phyloP scores from a whole-genome alignment of 2,797 vertebrate species.

The Bovichtus diacanthus region DNA sequence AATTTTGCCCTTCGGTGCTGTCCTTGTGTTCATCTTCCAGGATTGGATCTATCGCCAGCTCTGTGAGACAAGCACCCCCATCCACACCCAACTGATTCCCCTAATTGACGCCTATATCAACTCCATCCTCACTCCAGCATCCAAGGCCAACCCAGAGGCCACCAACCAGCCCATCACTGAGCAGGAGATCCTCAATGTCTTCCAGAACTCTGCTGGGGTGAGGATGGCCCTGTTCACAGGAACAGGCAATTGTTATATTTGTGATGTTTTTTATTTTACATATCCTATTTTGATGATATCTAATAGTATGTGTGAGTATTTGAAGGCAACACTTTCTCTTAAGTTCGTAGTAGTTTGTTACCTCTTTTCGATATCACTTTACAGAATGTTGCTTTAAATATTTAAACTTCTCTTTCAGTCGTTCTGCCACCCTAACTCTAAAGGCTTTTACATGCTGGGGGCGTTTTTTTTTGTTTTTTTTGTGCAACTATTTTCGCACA shows the following conservation, averaged over 20 bases:
- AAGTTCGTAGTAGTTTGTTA: neutral
- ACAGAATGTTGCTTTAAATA: neutral
- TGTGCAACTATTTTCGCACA: too few species aligned
- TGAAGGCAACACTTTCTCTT: neutral
- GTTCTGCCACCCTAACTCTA: too few species aligned
- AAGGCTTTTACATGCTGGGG: too few species aligned
- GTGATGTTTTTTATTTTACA: neutral
- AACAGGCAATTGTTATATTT: neutral
- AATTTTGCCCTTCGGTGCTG: neutral
- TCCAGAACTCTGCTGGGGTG: conserved; percentile 91
- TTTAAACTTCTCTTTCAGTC: too few species aligned
- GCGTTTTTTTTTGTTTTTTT: too few species aligned
- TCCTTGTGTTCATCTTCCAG: conserved; percentile 72
- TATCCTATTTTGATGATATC: neutral
- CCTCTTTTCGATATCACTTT: neutral
- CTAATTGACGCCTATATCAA: conserved; percentile 98
- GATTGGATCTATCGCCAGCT: conserved; percentile 99
- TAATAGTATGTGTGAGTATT: neutral
- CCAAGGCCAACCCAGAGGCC: conserved; percentile 97
- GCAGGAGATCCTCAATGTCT: conserved; percentile 95
- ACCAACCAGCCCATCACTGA: conserved; percentile 99
- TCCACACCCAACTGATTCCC: conserved; percentile 96
- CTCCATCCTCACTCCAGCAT: conserved; percentile 97
- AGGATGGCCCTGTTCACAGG: conserved; percentile 22
- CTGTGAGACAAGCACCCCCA: conserved; percentile 94